Conservation (phyloP, 2,888 invertebrate genomes). For the Heteromyza rotundicornis region DNA sequence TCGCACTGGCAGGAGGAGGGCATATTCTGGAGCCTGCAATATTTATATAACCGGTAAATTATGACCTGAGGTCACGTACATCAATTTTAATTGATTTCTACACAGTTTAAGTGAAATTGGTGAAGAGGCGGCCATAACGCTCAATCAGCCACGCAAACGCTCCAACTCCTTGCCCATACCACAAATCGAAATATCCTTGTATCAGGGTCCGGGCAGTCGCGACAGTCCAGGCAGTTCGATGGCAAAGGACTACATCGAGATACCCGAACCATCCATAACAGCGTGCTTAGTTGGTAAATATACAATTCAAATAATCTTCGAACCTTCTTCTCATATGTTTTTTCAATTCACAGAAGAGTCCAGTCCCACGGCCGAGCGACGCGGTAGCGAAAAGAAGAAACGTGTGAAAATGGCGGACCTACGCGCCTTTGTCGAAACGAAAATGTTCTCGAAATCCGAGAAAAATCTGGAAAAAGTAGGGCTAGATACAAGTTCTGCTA, state of each 20-base stretch:
- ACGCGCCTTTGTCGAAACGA: conserved; percentile 90
- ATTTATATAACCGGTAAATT: conserved; percentile 82
- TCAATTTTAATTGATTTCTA: not conserved
- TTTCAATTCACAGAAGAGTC: conserved; percentile 46
- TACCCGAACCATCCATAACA: conserved; percentile 74
- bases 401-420: conserved; percentile 92
- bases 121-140: conserved; percentile 76
- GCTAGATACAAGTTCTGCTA: conserved; percentile 66
- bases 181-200: conserved; percentile 87
- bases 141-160: conserved; percentile 81
- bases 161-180: conserved; percentile 94
- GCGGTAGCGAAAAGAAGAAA: conserved; percentile 84
- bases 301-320: not conserved
- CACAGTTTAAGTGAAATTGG: conserved; percentile 82
- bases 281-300: conserved; percentile 48
- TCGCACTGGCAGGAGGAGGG: conserved; percentile 99
- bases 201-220: conserved; percentile 73
- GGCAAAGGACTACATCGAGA: conserved; percentile 77
- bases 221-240: conserved; percentile 62
- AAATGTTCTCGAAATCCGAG: conserved; percentile 88
- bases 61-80: too few relatives aligned
- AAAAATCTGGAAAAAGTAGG: conserved; percentile 90
- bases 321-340: not conserved
- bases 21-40: conserved; percentile 95
- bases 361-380: conserved; percentile 62